These are phyloP conservation scores for Drosophila pseudoobscura DNA, from an alignment of 1,140 invertebrate species.

Conservation along the genomic window DNA sequence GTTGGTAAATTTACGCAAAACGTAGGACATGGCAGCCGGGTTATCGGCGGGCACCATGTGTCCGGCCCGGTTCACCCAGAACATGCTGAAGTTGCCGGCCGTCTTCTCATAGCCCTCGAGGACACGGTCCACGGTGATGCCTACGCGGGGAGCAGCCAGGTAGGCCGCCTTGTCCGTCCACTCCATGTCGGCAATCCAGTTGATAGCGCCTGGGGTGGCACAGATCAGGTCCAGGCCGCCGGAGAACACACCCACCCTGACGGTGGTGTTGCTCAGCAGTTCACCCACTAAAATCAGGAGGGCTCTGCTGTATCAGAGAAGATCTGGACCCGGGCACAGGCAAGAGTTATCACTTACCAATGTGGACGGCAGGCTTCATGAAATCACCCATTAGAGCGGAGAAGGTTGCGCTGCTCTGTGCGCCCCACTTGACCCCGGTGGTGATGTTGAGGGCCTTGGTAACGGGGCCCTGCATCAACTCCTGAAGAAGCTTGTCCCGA, in stretches of 20 bases:
- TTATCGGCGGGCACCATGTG: slow-evolving; percentile 85
- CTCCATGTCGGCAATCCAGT: slow-evolving; percentile 89
- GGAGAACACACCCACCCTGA: slow-evolving; percentile 77
- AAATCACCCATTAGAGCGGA: slow-evolving; percentile 87
- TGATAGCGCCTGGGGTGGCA: slow-evolving; percentile 87
- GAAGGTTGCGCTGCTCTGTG: slow-evolving; percentile 87
- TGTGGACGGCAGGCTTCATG: slow-evolving; percentile 91
- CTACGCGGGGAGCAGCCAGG: slow-evolving; percentile 83
- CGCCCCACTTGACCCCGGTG: slow-evolving; percentile 86
- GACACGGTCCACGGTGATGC: slow-evolving; percentile 85
- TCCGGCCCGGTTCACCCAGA: slow-evolving; percentile 88
- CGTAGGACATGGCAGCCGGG: slow-evolving; percentile 72
- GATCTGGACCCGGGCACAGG: too few relatives aligned
- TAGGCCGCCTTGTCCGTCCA: slow-evolving; percentile 86
- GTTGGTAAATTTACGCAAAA: slow-evolving; percentile 68
- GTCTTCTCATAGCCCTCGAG: slow-evolving; percentile 88
- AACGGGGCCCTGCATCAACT: slow-evolving; percentile 89
- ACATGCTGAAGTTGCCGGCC: slow-evolving; percentile 88
- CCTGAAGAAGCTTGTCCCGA: slow-evolving; percentile 81
- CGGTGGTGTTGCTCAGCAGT: slow-evolving; percentile 87
- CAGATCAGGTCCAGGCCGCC: slow-evolving; percentile 88
- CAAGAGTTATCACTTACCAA: slow-evolving; percentile 83
- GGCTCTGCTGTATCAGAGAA: background rate
- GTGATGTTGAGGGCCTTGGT: slow-evolving; percentile 87
- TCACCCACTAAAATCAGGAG: slow-evolving; percentile 85